phyloP scores from a whole-genome alignment of 2,888 invertebrate genomes.

The Octodonta nipae region DNA sequence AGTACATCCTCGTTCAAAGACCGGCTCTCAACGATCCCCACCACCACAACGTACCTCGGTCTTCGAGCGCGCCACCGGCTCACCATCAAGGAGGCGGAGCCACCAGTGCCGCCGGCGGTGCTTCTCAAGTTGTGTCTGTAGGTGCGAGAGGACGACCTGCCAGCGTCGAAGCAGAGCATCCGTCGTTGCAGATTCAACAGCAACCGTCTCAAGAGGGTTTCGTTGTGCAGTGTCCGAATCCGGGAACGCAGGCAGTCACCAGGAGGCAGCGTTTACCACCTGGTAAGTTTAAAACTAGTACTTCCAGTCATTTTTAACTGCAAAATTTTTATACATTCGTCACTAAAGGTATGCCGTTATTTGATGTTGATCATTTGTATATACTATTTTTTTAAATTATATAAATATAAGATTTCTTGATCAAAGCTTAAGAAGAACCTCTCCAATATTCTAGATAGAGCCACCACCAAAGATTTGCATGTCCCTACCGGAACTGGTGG shows the following conservation, averaged over 20 bases:
- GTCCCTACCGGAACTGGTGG: too few species aligned
- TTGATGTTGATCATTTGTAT: too few species aligned
- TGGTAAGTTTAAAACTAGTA: too few species aligned
- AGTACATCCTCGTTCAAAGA: slow-evolving; percentile 70
- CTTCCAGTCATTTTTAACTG: too few species aligned
- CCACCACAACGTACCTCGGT: slow-evolving; percentile 55
- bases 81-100: slow-evolving; percentile 23
- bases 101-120: slow-evolving; percentile 25
- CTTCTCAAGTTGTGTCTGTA: slow-evolving; percentile 30
- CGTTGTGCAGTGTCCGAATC: slow-evolving; percentile 31
- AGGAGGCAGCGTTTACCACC: slow-evolving; percentile 35
- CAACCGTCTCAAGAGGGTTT: slow-evolving; percentile 13
- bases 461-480: too few species aligned
- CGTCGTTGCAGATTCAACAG: slow-evolving; percentile 11
- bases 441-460: too few species aligned
- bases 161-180: slow-evolving; percentile 43
- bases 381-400: too few species aligned
- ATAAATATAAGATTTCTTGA: too few species aligned
- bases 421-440: too few species aligned
- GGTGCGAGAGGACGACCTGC: slow-evolving; percentile 48
- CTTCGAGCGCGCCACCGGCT: slow-evolving; percentile 65
- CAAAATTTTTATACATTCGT: too few species aligned
- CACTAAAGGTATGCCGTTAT: too few species aligned
- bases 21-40: slow-evolving; percentile 39
- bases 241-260: slow-evolving; percentile 39